Percentiles rank a stretch among this genome's conserved stretches.
Conservation (phyloP, 2,888 invertebrate species). For the Stenolophus ochropezus region DNA sequence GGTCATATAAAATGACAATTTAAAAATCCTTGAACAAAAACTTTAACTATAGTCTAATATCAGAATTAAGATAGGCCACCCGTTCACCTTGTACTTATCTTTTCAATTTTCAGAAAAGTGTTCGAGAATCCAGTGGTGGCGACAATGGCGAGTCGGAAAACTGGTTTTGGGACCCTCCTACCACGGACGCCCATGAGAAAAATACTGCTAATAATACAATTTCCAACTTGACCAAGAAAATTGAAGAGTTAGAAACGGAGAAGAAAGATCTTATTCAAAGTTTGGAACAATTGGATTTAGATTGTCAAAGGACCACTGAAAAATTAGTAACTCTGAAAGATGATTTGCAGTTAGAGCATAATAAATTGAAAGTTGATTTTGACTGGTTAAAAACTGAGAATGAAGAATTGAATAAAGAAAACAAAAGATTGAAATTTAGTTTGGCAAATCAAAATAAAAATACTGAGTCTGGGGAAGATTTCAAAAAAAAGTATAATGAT, state of each 20-base stretch:
- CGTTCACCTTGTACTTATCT: slow-evolving; percentile 20
- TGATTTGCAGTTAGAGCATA: slow-evolving; percentile 69
- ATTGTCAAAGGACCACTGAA: slow-evolving; percentile 70
- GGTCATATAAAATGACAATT: slow-evolving; percentile 17
- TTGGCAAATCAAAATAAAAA: not conserved
- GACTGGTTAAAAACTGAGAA: slow-evolving; percentile 77
- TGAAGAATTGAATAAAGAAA: slow-evolving; percentile 73
- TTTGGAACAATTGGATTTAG: slow-evolving; percentile 70
- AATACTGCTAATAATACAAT: slow-evolving; percentile 60
- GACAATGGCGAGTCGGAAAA: slow-evolving; percentile 72
- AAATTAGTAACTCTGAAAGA: slow-evolving; percentile 70
- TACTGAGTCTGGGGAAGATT: not conserved
- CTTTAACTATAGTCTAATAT: slow-evolving; percentile 29
- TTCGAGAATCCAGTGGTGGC: slow-evolving; percentile 64
- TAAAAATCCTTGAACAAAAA: slow-evolving; percentile 38
- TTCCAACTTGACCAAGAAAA: slow-evolving; percentile 67
- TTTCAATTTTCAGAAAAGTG: slow-evolving; percentile 71
- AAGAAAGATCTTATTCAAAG: slow-evolving; percentile 68
- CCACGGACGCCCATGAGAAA: slow-evolving; percentile 13
- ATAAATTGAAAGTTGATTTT: slow-evolving; percentile 73
- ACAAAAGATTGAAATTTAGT: slow-evolving; percentile 64
- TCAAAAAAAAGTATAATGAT: slow-evolving; percentile 18
- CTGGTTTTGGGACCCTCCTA: slow-evolving; percentile 76
- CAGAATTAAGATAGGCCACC: slow-evolving; percentile 41
- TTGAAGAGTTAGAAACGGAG: slow-evolving; percentile 68